Evolutionary conservation across 2,113 vertebrate genomes (phyloP).

Genomic region (Pogonocichla stellata): DNA sequence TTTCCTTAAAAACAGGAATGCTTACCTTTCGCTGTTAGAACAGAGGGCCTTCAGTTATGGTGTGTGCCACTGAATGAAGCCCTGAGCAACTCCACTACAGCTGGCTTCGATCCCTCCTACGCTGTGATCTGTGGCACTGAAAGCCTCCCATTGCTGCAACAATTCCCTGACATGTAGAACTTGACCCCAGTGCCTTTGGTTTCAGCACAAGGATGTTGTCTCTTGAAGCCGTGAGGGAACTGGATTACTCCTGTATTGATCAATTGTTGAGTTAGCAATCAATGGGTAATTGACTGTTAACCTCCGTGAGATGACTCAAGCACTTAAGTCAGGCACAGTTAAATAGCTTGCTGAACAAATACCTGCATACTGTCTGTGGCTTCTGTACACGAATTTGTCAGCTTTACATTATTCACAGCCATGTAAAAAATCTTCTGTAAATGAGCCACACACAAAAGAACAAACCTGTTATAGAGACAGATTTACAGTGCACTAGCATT

Average conservation of each 20-base stretch:
- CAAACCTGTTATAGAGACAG: conserved; percentile 1
- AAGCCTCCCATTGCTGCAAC: neutral
- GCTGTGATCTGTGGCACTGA: accelerated
- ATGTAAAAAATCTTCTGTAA: neutral
- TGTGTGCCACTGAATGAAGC: neutral
- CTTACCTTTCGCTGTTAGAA: neutral
- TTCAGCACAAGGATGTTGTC: neutral
- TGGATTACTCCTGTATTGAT: conserved; percentile 5
- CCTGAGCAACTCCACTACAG: neutral
- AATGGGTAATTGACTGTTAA: conserved; percentile 19
- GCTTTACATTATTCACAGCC: neutral
- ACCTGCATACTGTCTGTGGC: neutral
- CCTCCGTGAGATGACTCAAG: neutral
- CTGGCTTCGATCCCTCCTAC: neutral
- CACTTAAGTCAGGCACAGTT: neutral
- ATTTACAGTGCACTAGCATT: conserved; percentile 25
- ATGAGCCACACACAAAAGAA: conserved; percentile 24
- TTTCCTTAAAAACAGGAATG: neutral
- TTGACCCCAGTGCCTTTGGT: neutral
- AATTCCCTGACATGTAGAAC: neutral
- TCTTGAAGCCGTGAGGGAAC: neutral
- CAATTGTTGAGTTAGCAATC: neutral
- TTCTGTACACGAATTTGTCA: conserved; percentile 12
- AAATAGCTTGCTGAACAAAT: neutral
- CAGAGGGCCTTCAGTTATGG: neutral